A percentile compares a stretch with the other conserved stretches of the same genome.
phyloP scores from a whole-genome alignment of 1,140 invertebrate genomes.

The Atta colombica region DNA sequence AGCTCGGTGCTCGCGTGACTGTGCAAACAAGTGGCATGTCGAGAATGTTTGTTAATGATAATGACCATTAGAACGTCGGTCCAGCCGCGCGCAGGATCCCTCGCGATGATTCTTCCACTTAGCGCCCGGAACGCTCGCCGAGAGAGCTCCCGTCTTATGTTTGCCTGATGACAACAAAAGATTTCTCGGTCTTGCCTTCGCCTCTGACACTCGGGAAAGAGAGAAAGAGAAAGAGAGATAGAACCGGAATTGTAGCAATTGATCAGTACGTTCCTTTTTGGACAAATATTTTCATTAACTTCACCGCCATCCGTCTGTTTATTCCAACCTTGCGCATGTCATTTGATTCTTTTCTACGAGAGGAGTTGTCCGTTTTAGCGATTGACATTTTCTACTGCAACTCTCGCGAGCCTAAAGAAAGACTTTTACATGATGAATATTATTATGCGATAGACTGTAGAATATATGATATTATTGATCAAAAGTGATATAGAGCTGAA shows the following conservation, averaged over 20 bases:
- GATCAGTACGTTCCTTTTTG: slow-evolving; percentile 39
- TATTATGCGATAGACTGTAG: slow-evolving; percentile 10
- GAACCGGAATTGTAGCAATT: slow-evolving; percentile 43
- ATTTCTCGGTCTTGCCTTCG: slow-evolving; percentile 28
- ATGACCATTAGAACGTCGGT: slow-evolving; percentile 77
- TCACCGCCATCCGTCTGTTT: slow-evolving; percentile 20
- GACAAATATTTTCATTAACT: slow-evolving; percentile 61
- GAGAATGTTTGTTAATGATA: slow-evolving; percentile 78
- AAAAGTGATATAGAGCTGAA: background rate
- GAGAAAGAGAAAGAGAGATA: background rate
- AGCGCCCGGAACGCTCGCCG: slow-evolving; percentile 66
- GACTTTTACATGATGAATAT: slow-evolving; percentile 23
- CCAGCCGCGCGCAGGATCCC: slow-evolving; percentile 43
- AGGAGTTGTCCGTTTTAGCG: slow-evolving; percentile 29
- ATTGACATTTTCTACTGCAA: slow-evolving; percentile 27
- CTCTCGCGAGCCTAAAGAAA: background rate
- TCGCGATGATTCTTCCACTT: slow-evolving; percentile 78
- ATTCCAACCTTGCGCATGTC: slow-evolving; percentile 26
- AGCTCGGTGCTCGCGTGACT: slow-evolving; percentile 69
- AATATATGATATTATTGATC: slow-evolving; percentile 10
- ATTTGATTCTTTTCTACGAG: slow-evolving; percentile 11
- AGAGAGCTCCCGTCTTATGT: slow-evolving; percentile 78
- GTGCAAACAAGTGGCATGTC: slow-evolving; percentile 71
- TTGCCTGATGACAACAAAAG: slow-evolving; percentile 63
- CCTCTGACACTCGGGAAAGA: background rate